phyloP scores from a whole-genome alignment of 2,888 invertebrate genomes.

The Pyrochroa serraticornis region DNA sequence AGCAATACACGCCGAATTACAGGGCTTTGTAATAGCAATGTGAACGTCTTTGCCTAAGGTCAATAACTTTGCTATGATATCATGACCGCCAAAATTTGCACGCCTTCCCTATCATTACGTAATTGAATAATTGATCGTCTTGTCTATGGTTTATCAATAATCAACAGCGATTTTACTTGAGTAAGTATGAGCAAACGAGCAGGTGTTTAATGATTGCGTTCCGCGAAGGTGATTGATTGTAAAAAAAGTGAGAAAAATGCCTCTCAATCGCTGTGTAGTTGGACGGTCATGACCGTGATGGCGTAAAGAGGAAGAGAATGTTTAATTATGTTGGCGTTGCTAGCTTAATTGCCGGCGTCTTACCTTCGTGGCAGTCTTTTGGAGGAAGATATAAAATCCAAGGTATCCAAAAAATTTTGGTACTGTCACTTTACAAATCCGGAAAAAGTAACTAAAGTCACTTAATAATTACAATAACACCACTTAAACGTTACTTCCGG shows the following conservation, averaged over 20 bases:
- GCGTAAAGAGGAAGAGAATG: background rate
- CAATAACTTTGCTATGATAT: slow-evolving; percentile 19
- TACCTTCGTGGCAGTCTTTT: slow-evolving; percentile 48
- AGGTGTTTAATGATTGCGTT: slow-evolving; percentile 20
- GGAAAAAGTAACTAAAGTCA: slow-evolving; percentile 34
- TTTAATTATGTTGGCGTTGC: slow-evolving; percentile 6
- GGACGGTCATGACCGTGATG: background rate
- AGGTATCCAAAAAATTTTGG: slow-evolving; percentile 53
- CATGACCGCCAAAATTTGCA: slow-evolving; percentile 24
- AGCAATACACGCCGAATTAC: slow-evolving; percentile 9
- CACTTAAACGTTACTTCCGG: background rate
- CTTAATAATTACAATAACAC: slow-evolving; percentile 2
- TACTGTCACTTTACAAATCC: slow-evolving; percentile 40
- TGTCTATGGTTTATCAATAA: slow-evolving; percentile 8
- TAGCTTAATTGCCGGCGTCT: slow-evolving; percentile 12
- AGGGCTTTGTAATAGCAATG: slow-evolving; percentile 14
- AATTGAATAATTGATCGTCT: slow-evolving; percentile 18
- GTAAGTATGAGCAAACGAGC: background rate
- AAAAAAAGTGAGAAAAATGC: background rate
- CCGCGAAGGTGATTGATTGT: slow-evolving; percentile 14
- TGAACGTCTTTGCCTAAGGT: slow-evolving; percentile 21
- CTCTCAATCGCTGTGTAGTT: background rate
- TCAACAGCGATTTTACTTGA: slow-evolving; percentile 13
- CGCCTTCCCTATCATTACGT: slow-evolving; percentile 20
- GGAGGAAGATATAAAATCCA: slow-evolving; percentile 49